Base-by-base conservation (phyloP, 2,113 vertebrate species). In the Cottus gobio region DNA sequence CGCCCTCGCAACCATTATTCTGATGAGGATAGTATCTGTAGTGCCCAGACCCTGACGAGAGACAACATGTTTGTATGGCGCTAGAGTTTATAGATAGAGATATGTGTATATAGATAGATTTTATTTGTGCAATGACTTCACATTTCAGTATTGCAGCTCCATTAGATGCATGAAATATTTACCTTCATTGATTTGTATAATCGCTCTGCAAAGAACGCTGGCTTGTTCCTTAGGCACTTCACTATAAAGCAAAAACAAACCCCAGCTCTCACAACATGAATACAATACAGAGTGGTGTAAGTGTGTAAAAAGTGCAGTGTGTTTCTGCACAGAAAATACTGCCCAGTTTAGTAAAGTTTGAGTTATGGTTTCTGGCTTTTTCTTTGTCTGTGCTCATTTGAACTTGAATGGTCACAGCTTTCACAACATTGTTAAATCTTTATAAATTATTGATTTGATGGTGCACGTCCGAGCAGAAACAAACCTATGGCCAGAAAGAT, bases 121-220 rank as follows among this genome's bases (percentile, higher is more conserved):
- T 54, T 1, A 24, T 57, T 57, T 54, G 50, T 54, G 50, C 3
- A 11, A n/a, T 24, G n/a, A 24, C 50, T 54, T 28, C 4, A 5
- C 10, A 8, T 28, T 7, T 57, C 54, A 26, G 24, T 57, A 9
- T 28, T 6, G 37, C 30, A 13, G 16, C 44, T 31, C 15, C 26
- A 54, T 42, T 28, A 66, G 24, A 62, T 36, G 3, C 22, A 70
- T 75, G 6, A 62, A 64, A 68, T 50, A 60, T 84, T 96, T 95
- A 99, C 98, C 97, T 99, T 99, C 98, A 99, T 99, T 61, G 98
- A 99, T 92, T 96, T 97, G 89, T 99, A 97, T 64, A 99, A 85
- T 30, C 96, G 94, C 83, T 98, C 97, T 28, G 98, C 98, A 92
- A 99, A 99, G 92, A 97, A 99, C 0, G 94, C 95, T 1, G 94